phyloP scores from a whole-genome alignment of 2,888 invertebrate species.

The Mimachlamys varia region DNA sequence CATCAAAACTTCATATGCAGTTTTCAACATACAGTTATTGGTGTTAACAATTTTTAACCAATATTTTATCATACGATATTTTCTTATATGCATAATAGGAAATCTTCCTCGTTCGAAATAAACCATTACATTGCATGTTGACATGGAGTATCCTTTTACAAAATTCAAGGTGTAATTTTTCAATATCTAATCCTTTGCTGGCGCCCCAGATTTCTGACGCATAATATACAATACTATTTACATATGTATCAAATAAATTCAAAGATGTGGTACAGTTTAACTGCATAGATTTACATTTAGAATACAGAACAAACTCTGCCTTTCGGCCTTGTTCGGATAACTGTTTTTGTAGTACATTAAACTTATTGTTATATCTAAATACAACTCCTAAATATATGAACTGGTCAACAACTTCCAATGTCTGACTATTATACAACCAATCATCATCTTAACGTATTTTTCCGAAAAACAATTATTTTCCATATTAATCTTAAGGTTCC shows the following conservation, averaged over 20 bases:
- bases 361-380: too few species aligned
- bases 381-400: too few species aligned
- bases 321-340: neutral
- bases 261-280: conserved; percentile 23
- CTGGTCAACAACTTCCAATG: too few species aligned
- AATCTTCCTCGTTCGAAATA: neutral
- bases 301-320: conserved; percentile 23
- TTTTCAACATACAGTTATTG: neutral
- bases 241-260: conserved; percentile 42
- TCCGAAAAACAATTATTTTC: too few species aligned
- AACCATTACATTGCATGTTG: neutral
- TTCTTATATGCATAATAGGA: neutral
- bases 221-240: conserved; percentile 39
- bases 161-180: neutral
- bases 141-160: conserved; percentile 29
- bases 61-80: neutral
- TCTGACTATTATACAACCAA: too few species aligned
- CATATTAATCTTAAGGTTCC: too few species aligned
- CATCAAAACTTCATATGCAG: neutral
- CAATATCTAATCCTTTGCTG: neutral
- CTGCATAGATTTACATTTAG: neutral
- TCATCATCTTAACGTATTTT: too few species aligned
- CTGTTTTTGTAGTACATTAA: too few species aligned
- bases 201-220: conserved; percentile 37
- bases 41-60: neutral